phyloP scores from a whole-genome alignment of 2,797 vertebrate genomes.

The Acipenser transmontanus region DNA sequence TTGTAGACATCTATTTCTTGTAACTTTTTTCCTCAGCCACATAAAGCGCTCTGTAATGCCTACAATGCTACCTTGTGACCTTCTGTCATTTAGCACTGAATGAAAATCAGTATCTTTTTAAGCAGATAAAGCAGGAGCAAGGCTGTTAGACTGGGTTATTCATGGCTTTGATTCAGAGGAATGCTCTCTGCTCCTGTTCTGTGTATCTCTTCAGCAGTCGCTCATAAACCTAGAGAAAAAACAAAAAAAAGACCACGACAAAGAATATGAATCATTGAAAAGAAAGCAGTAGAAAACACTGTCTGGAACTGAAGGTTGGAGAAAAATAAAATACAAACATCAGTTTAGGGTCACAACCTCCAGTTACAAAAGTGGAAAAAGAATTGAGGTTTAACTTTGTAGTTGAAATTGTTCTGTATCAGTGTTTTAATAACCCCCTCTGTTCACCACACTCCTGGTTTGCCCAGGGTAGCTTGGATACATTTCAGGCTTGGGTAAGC shows the following conservation, averaged over 20 bases:
- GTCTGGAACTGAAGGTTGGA: neutral
- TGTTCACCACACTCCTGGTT: neutral
- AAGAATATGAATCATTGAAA: too few relatives aligned
- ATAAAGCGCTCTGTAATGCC: too few relatives aligned
- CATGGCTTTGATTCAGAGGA: constrained; percentile 35
- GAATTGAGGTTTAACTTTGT: neutral
- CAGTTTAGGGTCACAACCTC: neutral
- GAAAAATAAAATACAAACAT: neutral
- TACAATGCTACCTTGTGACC: too few relatives aligned
- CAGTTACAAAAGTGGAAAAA: constrained; percentile 1
- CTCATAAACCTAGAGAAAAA: constrained; percentile 57
- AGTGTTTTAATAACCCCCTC: neutral
- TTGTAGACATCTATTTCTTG: neutral
- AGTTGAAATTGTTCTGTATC: too few relatives aligned
- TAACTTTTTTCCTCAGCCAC: too few relatives aligned
- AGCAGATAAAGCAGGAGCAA: constrained; percentile 5
- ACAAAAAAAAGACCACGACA: constrained; percentile 22
- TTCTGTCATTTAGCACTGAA: too few relatives aligned
- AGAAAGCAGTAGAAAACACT: too few relatives aligned
- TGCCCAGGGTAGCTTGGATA: neutral
- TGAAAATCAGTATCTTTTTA: constrained; percentile 7
- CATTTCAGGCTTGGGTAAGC: neutral
- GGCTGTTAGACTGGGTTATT: constrained; percentile 12
- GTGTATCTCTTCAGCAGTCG: constrained; percentile 61
- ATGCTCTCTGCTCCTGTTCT: constrained; percentile 61